Evolutionary conservation across 2,797 vertebrate species (phyloP), one percentile per base, ranked within the genome.

Genomic region (Helostoma temminkii): DNA sequence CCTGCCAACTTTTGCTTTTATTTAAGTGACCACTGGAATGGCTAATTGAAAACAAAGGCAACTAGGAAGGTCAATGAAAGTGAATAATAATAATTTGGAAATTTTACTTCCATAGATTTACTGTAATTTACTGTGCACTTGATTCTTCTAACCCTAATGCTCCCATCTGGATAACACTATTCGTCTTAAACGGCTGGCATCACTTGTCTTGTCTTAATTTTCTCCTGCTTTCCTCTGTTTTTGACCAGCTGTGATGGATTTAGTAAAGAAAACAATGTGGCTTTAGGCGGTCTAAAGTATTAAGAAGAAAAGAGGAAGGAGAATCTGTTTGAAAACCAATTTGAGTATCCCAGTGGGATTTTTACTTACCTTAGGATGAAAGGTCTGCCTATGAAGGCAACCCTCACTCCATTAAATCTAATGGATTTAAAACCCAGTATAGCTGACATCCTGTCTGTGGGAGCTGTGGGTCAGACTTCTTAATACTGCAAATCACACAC

Each of bases 161-260:
- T 60, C 1, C n/a, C 67, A 75, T 70, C 55, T 71, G 66, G 68
- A 66, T 30, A 12, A 4, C 65, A 61, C 57, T 49, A 28, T 45
- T 62, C 9, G 14, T 30, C 6, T 32, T 11, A 9, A 42, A 56
- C 66, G 25, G 12, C 22, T 68, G 60, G 19, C 57, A 59, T 68
- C 18, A 8, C 11, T 41, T 12, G 18, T 49, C 56, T 24, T 7
- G 11, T 30, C 15, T 21, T 7, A 10, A 12, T 24, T 57, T 49
- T 62, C 28, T 37, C 16, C 19, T 16, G 42, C 16, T 65, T 57
- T 69, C 24, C 56, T 80, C 57, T 82, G 24, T 62, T 75, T 69
- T 59, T 43, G 30, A 54, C 10, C 28, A 69, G 57, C 24, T 66
- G 57, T 45, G 15, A 41, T 41, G 48, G 15, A 67, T 73, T 77